These are phyloP conservation scores for Eudyptes chrysolophus DNA, from an alignment of 2,113 vertebrate genomes.

Conservation along the genomic window DNA sequence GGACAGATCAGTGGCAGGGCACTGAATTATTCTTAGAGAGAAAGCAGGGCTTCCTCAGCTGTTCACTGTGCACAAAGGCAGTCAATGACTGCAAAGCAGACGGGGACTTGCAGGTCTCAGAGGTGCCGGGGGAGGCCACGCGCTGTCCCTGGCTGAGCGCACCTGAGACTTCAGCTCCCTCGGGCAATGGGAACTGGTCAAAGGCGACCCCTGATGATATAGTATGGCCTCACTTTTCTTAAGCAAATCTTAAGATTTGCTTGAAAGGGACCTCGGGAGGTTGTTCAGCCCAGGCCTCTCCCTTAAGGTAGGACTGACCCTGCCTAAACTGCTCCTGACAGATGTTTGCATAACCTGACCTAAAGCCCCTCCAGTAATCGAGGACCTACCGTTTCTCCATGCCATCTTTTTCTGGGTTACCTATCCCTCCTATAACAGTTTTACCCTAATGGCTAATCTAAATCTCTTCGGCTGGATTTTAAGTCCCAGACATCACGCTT, in stretches of 20 bases:
- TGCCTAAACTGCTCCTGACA: background rate
- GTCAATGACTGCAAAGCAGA: background rate
- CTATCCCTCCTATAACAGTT: background rate
- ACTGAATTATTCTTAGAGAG: background rate
- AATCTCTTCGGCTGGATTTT: background rate
- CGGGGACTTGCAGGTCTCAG: background rate
- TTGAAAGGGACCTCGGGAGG: background rate
- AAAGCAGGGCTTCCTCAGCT: background rate
- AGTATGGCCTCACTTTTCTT: background rate
- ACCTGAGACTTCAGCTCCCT: background rate
- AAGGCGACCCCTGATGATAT: background rate
- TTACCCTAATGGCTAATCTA: background rate
- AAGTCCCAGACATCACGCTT: background rate
- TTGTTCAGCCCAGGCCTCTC: background rate
- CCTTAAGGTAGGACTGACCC: background rate
- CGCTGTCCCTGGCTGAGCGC: background rate
- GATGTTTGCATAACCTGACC: background rate
- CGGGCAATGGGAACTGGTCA: rapidly evolving
- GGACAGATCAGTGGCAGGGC: background rate
- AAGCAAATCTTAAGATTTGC: background rate
- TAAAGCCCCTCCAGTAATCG: background rate
- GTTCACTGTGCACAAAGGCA: background rate
- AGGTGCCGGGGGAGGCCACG: rapidly evolving
- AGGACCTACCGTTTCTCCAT: background rate
- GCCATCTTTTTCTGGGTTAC: background rate